A percentile compares a stretch with the other conserved stretches of the same genome.
Conservation (phyloP, 2,113 vertebrate genomes). For the Pleuronectes platessa region DNA sequence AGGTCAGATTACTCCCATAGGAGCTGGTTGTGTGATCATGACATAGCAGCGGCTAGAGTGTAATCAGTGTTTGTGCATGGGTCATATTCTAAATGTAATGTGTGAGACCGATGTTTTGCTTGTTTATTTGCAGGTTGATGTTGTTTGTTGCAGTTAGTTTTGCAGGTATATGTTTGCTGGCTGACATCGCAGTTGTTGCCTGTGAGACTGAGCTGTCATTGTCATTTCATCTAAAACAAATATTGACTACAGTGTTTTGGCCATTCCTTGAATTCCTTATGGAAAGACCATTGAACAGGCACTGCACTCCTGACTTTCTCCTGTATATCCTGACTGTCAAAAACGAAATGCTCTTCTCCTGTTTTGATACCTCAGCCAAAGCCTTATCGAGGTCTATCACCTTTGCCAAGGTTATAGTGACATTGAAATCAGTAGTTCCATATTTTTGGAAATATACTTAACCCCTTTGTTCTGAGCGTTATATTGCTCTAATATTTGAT, state of each 20-base stretch:
- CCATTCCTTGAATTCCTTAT: conserved; percentile 58
- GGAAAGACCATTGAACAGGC: conserved; percentile 16
- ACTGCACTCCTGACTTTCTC: conserved; percentile 21
- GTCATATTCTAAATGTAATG: neutral
- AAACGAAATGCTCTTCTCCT: neutral
- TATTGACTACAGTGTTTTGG: conserved; percentile 46
- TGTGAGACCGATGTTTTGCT: neutral
- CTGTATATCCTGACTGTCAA: conserved; percentile 1
- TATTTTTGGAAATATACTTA: neutral
- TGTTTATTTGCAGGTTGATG: neutral
- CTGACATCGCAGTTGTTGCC: neutral
- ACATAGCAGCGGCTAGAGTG: neutral
- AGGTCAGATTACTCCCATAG: conserved; percentile 19
- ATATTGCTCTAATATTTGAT: neutral
- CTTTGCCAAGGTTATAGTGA: neutral
- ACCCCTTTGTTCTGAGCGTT: neutral
- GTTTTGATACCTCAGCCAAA: neutral
- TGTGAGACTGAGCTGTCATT: conserved; percentile 27
- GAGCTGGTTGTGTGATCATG: conserved; percentile 19
- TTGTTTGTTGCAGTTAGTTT: too few relatives aligned
- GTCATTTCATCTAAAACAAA: conserved; percentile 64
- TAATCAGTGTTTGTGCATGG: neutral
- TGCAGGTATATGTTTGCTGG: too few relatives aligned
- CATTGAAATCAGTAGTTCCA: neutral
- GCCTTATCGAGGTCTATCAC: neutral